Evolutionary conservation across 1,140 invertebrate species (phyloP).

Genomic region (Micrasema longulum): DNA sequence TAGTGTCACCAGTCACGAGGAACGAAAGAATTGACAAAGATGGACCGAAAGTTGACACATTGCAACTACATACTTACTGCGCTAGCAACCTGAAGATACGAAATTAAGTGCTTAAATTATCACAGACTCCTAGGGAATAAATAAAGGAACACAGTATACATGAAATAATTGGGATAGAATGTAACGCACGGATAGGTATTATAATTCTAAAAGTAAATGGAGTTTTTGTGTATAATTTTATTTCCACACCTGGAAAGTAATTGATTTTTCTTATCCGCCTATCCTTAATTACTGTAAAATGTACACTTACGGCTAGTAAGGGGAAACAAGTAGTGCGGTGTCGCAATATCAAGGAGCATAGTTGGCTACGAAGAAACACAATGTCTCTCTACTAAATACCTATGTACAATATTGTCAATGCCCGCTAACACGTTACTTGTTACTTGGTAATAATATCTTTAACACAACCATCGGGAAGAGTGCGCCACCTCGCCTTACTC

Average conservation of each 20-base stretch:
- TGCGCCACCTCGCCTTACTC: conserved; percentile 24
- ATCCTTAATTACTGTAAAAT: not conserved
- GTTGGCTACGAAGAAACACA: conserved; percentile 38
- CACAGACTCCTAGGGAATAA: too few relatives aligned
- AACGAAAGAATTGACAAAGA: too few relatives aligned
- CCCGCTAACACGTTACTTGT: conserved; percentile 45
- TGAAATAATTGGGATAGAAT: too few relatives aligned
- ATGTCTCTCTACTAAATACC: conserved; percentile 46
- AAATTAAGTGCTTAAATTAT: too few relatives aligned
- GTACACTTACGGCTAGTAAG: conserved; percentile 12
- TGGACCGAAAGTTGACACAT: too few relatives aligned
- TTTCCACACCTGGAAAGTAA: conserved; percentile 37
- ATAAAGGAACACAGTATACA: too few relatives aligned
- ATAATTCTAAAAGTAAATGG: conserved; percentile 33
- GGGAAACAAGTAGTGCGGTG: conserved; percentile 12
- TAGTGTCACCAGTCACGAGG: too few relatives aligned
- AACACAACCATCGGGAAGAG: conserved; percentile 54
- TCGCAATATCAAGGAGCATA: not conserved
- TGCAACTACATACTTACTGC: too few relatives aligned
- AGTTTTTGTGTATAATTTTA: conserved; percentile 36
- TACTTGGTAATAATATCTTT: conserved; percentile 51
- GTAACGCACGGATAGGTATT: not conserved
- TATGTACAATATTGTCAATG: conserved; percentile 55
- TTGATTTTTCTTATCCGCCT: conserved; percentile 16
- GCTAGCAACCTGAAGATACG: too few relatives aligned